These are phyloP conservation scores for Anguilla obscura DNA, from an alignment of 2,797 vertebrate genomes.

Conservation along the genomic window DNA sequence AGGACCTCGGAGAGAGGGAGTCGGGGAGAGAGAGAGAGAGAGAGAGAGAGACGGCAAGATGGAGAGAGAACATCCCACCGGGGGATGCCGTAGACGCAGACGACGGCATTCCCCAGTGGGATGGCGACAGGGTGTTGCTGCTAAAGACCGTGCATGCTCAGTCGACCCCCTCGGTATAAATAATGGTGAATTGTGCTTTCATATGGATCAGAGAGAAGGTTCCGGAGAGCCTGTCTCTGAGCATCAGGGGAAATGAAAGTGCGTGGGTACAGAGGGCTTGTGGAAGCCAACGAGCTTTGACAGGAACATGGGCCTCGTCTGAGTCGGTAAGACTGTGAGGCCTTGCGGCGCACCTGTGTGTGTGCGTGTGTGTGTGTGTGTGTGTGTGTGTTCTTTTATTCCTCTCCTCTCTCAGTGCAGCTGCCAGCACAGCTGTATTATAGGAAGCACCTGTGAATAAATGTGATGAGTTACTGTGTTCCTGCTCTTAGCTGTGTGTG, in stretches of 20 bases:
- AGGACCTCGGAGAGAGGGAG: background rate
- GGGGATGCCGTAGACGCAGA: no score
- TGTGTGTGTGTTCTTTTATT: conserved; percentile 20
- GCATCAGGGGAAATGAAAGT: background rate
- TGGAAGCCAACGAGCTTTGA: background rate
- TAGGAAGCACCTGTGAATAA: conserved; percentile 39
- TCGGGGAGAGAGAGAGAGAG: background rate
- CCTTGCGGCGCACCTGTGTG: background rate
- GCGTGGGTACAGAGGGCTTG: background rate
- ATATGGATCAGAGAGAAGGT: background rate
- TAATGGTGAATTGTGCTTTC: background rate
- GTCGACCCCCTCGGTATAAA: no score
- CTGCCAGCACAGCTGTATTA: conserved; percentile 33
- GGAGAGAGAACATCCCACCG: no score
- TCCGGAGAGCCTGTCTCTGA: background rate
- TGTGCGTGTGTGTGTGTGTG: conserved; percentile 9
- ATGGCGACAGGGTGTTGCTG: no score
- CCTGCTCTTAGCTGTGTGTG: background rate
- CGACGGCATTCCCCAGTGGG: no score
- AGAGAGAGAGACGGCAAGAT: background rate
- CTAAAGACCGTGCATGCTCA: no score
- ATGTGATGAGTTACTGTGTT: background rate
- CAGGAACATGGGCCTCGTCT: background rate
- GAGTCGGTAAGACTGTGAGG: background rate
- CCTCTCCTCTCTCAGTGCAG: background rate